phyloP scores from a whole-genome alignment of 1,140 invertebrate genomes.

The Drosophila azteca region DNA sequence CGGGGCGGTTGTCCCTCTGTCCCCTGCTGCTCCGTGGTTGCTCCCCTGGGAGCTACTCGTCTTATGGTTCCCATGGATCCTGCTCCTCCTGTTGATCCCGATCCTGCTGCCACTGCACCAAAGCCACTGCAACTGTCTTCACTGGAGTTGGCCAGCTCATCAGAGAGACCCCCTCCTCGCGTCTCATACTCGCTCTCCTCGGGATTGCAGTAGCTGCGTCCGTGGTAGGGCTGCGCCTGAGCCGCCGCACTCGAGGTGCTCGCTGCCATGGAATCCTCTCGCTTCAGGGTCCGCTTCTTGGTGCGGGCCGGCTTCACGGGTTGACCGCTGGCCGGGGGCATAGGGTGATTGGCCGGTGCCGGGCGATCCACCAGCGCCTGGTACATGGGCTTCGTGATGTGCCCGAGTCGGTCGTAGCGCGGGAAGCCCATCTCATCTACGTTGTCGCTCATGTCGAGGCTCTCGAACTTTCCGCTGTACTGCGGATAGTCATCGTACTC shows the following conservation, averaged over 20 bases:
- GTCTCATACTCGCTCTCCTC: constrained; percentile 79
- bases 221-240: constrained; percentile 64
- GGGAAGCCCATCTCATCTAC: constrained; percentile 87
- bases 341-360: constrained; percentile 74
- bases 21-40: constrained; percentile 1
- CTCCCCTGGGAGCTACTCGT: constrained; percentile 32
- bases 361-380: constrained; percentile 50
- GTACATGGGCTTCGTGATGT: constrained; percentile 83
- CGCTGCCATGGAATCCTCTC: constrained; percentile 73
- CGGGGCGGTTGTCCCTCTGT: constrained; percentile 3
- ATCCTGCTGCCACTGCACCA: constrained; percentile 28
- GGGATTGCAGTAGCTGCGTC: constrained; percentile 74
- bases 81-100: constrained; percentile 25
- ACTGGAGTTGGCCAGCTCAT: constrained; percentile 81
- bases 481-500: constrained; percentile 82
- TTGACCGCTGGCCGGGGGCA: constrained; percentile 72
- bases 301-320: constrained; percentile 81
- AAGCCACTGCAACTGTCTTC: constrained; percentile 74
- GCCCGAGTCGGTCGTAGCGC: constrained; percentile 85
- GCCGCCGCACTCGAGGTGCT: constrained; percentile 31
- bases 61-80: constrained; percentile 61
- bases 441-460: constrained; percentile 86
- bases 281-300: constrained; percentile 75
- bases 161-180: constrained; percentile 69
- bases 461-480: constrained; percentile 85